Percentiles rank a stretch among this genome's conserved stretches.
These are phyloP conservation scores for Mythimna ferrago DNA, from an alignment of 2,888 invertebrate genomes.

Conservation along the genomic window DNA sequence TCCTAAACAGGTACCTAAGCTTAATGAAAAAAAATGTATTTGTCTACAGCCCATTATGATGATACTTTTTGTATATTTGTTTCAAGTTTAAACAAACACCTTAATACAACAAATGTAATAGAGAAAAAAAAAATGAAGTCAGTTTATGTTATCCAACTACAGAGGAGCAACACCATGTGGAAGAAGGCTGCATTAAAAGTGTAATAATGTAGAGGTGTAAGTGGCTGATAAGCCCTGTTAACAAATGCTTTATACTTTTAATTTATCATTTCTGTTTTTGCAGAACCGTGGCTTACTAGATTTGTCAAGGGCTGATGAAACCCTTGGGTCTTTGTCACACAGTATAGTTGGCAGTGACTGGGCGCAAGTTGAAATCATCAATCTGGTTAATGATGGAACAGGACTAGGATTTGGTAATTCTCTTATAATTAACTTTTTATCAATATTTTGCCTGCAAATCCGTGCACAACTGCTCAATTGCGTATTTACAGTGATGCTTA, in stretches of 20 bases:
- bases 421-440: constrained; percentile 7
- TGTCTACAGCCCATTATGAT: neutral
- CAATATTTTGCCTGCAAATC: neutral
- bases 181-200: neutral
- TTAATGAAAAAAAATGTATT: neutral
- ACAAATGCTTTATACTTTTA: neutral
- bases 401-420: constrained; percentile 97
- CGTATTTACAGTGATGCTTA: neutral
- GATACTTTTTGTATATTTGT: neutral
- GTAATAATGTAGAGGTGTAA: neutral
- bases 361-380: constrained; percentile 99
- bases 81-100: neutral
- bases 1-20: constrained; percentile 93
- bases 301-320: constrained; percentile 91
- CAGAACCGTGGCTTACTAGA: constrained; percentile 92
- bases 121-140: no score
- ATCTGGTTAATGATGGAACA: constrained; percentile 99
- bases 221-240: neutral
- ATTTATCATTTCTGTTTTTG: constrained; percentile 2
- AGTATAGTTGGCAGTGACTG: constrained; percentile 95
- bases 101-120: no score
- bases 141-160: neutral
- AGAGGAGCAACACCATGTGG: neutral
- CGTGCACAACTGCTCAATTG: neutral
- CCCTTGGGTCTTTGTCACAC: constrained; percentile 81